Percentiles rank a stretch among this genome's conserved stretches.
Evolutionary conservation across 2,797 vertebrate genomes (phyloP).

Genomic region (Aeoliscus strigatus): DNA sequence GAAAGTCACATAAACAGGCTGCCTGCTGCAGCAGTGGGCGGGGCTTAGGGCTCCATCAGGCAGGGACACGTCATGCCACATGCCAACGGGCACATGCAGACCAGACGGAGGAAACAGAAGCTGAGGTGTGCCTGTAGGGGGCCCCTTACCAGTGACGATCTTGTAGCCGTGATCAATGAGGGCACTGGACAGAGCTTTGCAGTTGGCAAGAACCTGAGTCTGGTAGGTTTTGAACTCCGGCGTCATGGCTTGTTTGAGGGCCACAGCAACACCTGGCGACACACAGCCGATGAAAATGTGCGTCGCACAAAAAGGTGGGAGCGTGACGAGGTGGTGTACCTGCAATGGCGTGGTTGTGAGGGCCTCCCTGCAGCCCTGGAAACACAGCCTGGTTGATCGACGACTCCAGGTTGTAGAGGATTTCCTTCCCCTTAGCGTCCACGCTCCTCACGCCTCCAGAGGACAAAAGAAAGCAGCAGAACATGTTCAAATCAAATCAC

Average conservation of each 20-base stretch:
- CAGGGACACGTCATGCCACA: no score
- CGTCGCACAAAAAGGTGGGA: neutral
- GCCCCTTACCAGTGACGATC: slow-evolving; percentile 84
- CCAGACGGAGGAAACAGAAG: no score
- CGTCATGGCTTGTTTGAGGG: slow-evolving; percentile 88
- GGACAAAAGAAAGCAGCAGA: no score
- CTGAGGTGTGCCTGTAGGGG: no score
- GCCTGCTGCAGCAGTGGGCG: no score
- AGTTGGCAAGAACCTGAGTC: slow-evolving; percentile 86
- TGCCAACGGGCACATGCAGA: no score
- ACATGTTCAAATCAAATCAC: no score
- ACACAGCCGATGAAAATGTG: neutral
- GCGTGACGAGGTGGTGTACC: slow-evolving; percentile 62
- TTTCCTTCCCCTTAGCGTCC: slow-evolving; percentile 91
- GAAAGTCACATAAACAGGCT: no score
- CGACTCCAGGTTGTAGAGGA: slow-evolving; percentile 85
- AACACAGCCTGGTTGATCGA: slow-evolving; percentile 95
- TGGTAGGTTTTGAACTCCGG: slow-evolving; percentile 90
- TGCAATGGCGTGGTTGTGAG: slow-evolving; percentile 96
- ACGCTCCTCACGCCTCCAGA: slow-evolving; percentile 86
- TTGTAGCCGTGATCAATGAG: slow-evolving; percentile 82
- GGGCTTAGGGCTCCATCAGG: no score
- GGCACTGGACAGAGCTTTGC: slow-evolving; percentile 72
- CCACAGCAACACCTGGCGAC: slow-evolving; percentile 85
- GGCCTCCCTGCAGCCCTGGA: slow-evolving; percentile 96